Percentiles rank a stretch among this genome's conserved stretches.
These are phyloP conservation scores for Liparis tanakae DNA, from an alignment of 2,797 vertebrate species.

Conservation along the genomic window DNA sequence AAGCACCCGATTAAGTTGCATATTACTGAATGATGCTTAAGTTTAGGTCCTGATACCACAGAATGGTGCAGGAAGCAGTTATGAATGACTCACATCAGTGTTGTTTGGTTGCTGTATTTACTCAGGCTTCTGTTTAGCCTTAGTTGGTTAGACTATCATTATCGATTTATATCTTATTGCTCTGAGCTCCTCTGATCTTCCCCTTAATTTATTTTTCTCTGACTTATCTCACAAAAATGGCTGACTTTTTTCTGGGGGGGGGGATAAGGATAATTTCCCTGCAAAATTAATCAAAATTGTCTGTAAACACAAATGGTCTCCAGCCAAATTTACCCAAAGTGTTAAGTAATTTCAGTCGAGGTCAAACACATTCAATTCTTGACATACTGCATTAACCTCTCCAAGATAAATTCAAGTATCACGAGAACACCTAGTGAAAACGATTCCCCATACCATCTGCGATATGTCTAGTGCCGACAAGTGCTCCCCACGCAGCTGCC, in stretches of 20 bases:
- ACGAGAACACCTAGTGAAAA: conserved; percentile 59
- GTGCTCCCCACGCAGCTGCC: conserved; percentile 64
- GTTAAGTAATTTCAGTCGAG: conserved; percentile 41
- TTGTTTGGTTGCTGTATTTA: conserved; percentile 19
- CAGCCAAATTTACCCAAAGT: conserved; percentile 4
- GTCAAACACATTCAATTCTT: conserved; percentile 44
- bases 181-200: conserved; percentile 16
- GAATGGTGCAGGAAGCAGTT: conserved; percentile 11
- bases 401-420: conserved; percentile 48
- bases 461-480: conserved; percentile 62
- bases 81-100: conserved; percentile 17
- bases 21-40: conserved; percentile 13
- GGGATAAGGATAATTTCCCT: not conserved
- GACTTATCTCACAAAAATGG: conserved; percentile 3
- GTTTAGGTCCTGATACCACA: conserved; percentile 19
- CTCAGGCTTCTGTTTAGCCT: conserved; percentile 29
- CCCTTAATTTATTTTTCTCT: conserved; percentile 11
- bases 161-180: conserved; percentile 38
- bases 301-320: not conserved
- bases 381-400: conserved; percentile 12
- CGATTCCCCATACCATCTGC: conserved; percentile 51
- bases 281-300: not conserved
- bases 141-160: not conserved
- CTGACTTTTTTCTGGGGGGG: conserved; percentile 1
- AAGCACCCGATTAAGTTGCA: conserved; percentile 21